phyloP scores from a whole-genome alignment of 2,797 vertebrate genomes.

The Rhadinocentrus ornatus region DNA sequence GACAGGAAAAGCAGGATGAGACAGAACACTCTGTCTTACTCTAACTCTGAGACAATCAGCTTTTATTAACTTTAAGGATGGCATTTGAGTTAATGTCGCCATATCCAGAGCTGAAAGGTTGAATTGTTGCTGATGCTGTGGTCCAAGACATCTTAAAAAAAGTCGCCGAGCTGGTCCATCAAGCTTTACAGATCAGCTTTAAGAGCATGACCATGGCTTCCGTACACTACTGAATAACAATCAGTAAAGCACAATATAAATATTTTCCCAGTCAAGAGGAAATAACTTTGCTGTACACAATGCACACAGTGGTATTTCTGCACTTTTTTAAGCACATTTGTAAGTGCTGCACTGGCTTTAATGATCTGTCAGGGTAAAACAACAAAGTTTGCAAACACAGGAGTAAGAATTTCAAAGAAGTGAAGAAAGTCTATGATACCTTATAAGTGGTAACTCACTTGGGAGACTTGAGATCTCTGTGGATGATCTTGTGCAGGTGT shows the following conservation, averaged over 20 bases:
- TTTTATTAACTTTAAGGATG: conserved; percentile 48
- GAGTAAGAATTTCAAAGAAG: neutral
- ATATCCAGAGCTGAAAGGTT: conserved; percentile 35
- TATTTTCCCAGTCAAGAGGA: neutral
- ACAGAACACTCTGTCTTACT: conserved; percentile 36
- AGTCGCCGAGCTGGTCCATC: conserved; percentile 21
- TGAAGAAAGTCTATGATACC: neutral
- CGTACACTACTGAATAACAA: conserved; percentile 5
- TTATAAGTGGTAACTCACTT: conserved; percentile 85
- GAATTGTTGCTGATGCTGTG: conserved; percentile 36
- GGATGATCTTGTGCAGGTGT: conserved; percentile 99
- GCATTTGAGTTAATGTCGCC: conserved; percentile 51
- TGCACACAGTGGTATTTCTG: neutral
- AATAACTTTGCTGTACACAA: neutral
- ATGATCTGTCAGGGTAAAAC: neutral
- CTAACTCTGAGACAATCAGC: conserved; percentile 9
- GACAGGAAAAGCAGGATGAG: conserved; percentile 26
- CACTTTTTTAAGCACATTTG: neutral
- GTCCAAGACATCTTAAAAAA: conserved; percentile 30
- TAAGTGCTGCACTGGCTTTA: neutral
- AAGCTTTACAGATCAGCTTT: conserved; percentile 26
- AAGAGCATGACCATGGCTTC: conserved; percentile 10
- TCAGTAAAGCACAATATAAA: conserved; percentile 11
- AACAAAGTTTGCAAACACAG: neutral
- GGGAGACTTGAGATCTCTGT: conserved; percentile 98